Conservation (phyloP, 92 coral and sea anemone species). For the Phenganax marumi region DNA sequence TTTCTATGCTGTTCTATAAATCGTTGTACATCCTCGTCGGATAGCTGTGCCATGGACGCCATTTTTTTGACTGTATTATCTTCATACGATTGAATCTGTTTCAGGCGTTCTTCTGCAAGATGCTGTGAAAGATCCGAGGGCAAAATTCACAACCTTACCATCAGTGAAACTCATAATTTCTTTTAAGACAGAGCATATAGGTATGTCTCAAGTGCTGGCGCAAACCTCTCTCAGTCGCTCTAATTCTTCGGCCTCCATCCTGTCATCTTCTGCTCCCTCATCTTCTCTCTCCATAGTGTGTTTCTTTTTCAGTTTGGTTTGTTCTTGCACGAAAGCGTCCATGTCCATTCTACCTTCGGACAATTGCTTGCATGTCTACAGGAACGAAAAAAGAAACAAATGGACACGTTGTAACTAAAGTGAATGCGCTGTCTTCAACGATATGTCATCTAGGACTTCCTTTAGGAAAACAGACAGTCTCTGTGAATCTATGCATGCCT, state of each 20-base stretch:
- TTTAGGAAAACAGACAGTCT: neutral
- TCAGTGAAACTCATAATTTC: neutral
- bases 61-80: slow-evolving; percentile 68
- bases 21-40: slow-evolving; percentile 77
- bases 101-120: slow-evolving; percentile 67
- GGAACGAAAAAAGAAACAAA: neutral
- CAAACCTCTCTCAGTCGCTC: slow-evolving; percentile 71
- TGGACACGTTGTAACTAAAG: neutral
- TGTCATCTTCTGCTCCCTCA: slow-evolving; percentile 67
- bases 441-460: neutral
- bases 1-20: slow-evolving; percentile 79
- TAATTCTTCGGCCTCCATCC: slow-evolving; percentile 73
- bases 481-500: slow-evolving; percentile 34
- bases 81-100: slow-evolving; percentile 68
- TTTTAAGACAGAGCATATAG: neutral
- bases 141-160: neutral
- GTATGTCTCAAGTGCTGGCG: neutral
- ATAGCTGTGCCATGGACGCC: slow-evolving; percentile 71
- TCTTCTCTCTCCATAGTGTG: slow-evolving; percentile 74
- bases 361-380: slow-evolving; percentile 66
- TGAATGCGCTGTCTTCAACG: neutral
- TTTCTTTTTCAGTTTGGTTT: slow-evolving; percentile 66
- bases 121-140: slow-evolving; percentile 49
- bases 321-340: slow-evolving; percentile 82
- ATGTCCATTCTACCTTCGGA: slow-evolving; percentile 76